phyloP scores from a whole-genome alignment of 2,888 invertebrate species.

The Megalurothrips usitatus region DNA sequence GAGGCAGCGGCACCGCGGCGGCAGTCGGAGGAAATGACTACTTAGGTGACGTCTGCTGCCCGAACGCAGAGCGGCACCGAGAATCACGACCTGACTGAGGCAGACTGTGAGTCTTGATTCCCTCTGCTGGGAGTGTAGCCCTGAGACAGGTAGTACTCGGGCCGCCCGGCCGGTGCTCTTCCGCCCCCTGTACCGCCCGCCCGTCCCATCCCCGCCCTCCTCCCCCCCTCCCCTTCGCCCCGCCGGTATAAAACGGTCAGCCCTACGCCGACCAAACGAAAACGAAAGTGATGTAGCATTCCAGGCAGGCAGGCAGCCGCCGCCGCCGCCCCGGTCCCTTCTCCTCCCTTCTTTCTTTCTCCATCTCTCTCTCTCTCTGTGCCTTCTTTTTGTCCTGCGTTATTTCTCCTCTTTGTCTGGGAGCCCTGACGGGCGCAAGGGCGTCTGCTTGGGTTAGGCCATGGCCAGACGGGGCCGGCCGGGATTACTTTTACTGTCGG shows the following conservation, averaged over 20 bases:
- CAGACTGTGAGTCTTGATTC: slow-evolving; percentile 39
- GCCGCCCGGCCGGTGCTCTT: slow-evolving; percentile 37
- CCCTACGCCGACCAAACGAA: background rate
- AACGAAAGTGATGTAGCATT: slow-evolving; percentile 21
- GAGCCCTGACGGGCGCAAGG: slow-evolving; percentile 21
- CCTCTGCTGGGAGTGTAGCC: slow-evolving; percentile 39
- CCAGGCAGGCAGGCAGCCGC: background rate
- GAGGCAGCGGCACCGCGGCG: too few species aligned
- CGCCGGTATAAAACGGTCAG: slow-evolving; percentile 8
- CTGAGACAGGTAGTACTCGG: slow-evolving; percentile 32
- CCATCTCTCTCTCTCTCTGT: too few species aligned
- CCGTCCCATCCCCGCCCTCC: slow-evolving; percentile 29
- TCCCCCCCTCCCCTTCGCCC: slow-evolving; percentile 31
- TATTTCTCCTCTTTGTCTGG: slow-evolving; percentile 13
- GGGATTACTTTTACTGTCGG: too few species aligned
- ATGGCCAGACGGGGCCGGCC: background rate
- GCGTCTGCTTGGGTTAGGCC: background rate
- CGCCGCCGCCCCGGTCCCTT: background rate
- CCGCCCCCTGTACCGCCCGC: slow-evolving; percentile 32
- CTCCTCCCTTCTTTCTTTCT: background rate
- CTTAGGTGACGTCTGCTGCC: too few species aligned
- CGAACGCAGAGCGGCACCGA: too few species aligned
- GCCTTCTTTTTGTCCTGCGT: background rate
- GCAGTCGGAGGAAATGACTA: too few species aligned
- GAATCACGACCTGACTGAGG: slow-evolving; percentile 35